Conservation (phyloP, 2,113 vertebrate genomes). For the Hystrix brachyura region DNA sequence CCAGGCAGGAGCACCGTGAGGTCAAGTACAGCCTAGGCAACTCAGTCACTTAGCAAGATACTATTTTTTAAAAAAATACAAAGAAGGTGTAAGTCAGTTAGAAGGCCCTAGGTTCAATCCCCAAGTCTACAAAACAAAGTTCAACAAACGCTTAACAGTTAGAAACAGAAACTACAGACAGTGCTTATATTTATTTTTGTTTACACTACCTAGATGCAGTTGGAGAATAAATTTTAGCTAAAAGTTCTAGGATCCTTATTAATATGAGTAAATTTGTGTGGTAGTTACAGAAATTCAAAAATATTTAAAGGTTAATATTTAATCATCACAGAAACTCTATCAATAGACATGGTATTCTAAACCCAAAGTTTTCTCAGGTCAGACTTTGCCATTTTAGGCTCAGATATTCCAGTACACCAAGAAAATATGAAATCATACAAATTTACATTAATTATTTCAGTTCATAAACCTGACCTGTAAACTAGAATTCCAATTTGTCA, state of each 20-base stretch:
- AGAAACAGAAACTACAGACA: not conserved
- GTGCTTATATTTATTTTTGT: not conserved
- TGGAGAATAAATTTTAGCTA: not conserved
- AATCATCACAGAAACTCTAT: not conserved
- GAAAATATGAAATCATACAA: not conserved
- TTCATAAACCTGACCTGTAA: conserved; percentile 11
- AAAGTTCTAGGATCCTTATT: not conserved
- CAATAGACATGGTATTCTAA: not conserved
- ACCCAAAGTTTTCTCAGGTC: not conserved
- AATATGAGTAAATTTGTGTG: not conserved
- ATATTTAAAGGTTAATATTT: not conserved
- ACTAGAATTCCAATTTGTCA: conserved; percentile 27
- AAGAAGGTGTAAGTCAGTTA: not conserved
- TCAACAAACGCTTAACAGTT: conserved; percentile 1
- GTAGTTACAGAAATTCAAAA: not conserved
- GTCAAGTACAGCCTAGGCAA: not conserved
- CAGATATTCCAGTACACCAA: not conserved
- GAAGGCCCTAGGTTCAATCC: not conserved
- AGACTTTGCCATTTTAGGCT: not conserved
- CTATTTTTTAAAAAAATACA: not conserved
- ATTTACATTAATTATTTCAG: not conserved
- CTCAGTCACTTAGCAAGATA: not conserved
- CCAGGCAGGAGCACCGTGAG: not conserved
- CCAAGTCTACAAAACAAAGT: not conserved
- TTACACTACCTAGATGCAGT: not conserved